A percentile compares a stretch with the other conserved stretches of the same genome.
Conservation (phyloP, 2,888 invertebrate genomes). For the Galeruca laticollis region DNA sequence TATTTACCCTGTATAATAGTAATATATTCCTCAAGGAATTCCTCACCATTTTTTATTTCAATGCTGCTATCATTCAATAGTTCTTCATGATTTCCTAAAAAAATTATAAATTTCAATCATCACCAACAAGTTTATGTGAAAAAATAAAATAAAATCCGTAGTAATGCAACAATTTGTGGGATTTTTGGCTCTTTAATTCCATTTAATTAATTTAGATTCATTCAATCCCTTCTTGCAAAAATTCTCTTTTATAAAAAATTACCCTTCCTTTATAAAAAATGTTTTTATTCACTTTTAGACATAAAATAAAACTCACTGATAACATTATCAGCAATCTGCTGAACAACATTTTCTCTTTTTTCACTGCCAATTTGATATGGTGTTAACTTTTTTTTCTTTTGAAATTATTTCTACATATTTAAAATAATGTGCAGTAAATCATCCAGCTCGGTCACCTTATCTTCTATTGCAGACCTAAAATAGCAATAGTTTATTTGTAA, state of each 20-base stretch:
- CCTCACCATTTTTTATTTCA: too few relatives aligned
- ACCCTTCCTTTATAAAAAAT: too few relatives aligned
- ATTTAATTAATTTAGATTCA: not conserved
- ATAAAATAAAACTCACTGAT: too few relatives aligned
- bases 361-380: slow-evolving; percentile 4
- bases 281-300: not conserved
- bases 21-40: too few relatives aligned
- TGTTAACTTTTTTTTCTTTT: not conserved
- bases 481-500: not conserved
- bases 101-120: too few relatives aligned
- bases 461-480: slow-evolving; percentile 1
- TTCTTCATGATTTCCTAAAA: too few relatives aligned
- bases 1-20: too few relatives aligned
- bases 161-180: not conserved
- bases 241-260: not conserved
- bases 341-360: slow-evolving; percentile 4
- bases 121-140: not conserved
- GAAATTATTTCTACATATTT: slow-evolving; percentile 1
- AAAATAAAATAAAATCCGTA: not conserved
- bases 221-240: not conserved
- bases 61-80: too few relatives aligned
- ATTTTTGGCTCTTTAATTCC: too few relatives aligned
- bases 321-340: too few relatives aligned
- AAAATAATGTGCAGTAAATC: not conserved
- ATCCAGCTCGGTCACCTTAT: not conserved